Evolutionary conservation across 2,888 invertebrate species (phyloP), one percentile per base, ranked within the genome.

Genomic region (Antheraea yamamai): DNA sequence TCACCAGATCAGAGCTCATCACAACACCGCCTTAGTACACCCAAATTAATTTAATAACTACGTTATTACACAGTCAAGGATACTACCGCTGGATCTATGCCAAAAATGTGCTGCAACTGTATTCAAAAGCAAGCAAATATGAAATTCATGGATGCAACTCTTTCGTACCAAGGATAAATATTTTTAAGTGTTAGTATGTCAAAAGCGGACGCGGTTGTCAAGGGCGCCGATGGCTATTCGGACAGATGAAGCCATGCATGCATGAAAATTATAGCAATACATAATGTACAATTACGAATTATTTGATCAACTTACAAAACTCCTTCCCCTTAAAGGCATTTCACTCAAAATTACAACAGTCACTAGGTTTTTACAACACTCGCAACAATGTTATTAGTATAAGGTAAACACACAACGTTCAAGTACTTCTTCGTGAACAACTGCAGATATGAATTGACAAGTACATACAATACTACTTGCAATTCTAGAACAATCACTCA

Each of bases 311-410:
- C 94, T 94, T 89, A 95, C 94, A 83, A 94, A 94, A 89, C 85
- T 90, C 83, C 85, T 88, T 87, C 93, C 91, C 85, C 91, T 89
- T 79, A 94, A 85, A 87, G 94, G 93, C 94, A 95, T 95, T 89
- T 91, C 92, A 90, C 82, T 84, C 84, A 88, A 85, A 81, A 84
- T 77, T 78, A 78, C 77, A 80, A 81, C 81, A 78, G 81, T 78
- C 76, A 82, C 82, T 81, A 81, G 85, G 81, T 78, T 80, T 58
- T 76, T 79, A 76, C 77, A 80, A 83, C 73, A 66, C 74, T 76
- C 64, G 61, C 77, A 71, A 76, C 72, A 79, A 77, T 73, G 75
- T 64, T 74, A 75, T 73, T 72, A 76, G 77, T 76, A 76, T 79
- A 73, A 35, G 18, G 26, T 66, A 26, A 68, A 75, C 66, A 75